These are phyloP conservation scores for Rhinolophus sinicus DNA, from an alignment of 2,113 vertebrate species.

Conservation along the genomic window DNA sequence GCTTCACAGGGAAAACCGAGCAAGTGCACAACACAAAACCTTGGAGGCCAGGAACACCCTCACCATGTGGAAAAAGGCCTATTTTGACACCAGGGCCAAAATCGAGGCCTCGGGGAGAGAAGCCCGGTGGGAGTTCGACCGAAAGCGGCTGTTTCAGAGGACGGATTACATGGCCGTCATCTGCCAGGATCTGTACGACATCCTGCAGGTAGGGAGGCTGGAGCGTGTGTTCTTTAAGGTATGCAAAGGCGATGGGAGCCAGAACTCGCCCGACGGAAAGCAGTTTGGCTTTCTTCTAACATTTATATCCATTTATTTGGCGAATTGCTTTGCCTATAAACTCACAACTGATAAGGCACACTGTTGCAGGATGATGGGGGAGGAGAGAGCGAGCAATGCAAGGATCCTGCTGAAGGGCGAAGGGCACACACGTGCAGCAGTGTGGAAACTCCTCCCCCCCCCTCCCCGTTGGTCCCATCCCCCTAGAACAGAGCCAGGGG, in stretches of 20 bases:
- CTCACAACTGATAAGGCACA: slow-evolving; percentile 39
- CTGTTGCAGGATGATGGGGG: not conserved
- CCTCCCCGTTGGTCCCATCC: not conserved
- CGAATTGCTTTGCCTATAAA: not conserved
- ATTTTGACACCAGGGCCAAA: slow-evolving; percentile 90
- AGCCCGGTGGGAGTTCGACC: slow-evolving; percentile 96
- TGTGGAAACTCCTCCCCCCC: not conserved
- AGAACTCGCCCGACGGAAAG: accelerated
- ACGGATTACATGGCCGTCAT: slow-evolving; percentile 93
- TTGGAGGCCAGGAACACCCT: slow-evolving; percentile 89
- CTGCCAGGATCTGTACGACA: slow-evolving; percentile 91
- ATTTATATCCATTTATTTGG: slow-evolving; percentile 38
- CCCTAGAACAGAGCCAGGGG: no score
- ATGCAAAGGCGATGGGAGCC: accelerated
- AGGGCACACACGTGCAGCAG: not conserved
- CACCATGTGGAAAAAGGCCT: slow-evolving; percentile 91
- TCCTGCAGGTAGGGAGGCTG: slow-evolving; percentile 89
- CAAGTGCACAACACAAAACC: slow-evolving; percentile 87
- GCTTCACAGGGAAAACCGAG: slow-evolving; percentile 86
- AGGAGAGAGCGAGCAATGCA: not conserved
- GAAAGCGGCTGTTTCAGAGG: slow-evolving; percentile 92
- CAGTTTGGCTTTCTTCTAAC: not conserved
- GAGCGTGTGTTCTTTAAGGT: accelerated
- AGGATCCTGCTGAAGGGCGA: not conserved
- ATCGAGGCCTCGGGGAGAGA: slow-evolving; percentile 90